These are phyloP conservation scores for Solenopsis fugax DNA, from an alignment of 1,140 invertebrate species.

Conservation along the genomic window DNA sequence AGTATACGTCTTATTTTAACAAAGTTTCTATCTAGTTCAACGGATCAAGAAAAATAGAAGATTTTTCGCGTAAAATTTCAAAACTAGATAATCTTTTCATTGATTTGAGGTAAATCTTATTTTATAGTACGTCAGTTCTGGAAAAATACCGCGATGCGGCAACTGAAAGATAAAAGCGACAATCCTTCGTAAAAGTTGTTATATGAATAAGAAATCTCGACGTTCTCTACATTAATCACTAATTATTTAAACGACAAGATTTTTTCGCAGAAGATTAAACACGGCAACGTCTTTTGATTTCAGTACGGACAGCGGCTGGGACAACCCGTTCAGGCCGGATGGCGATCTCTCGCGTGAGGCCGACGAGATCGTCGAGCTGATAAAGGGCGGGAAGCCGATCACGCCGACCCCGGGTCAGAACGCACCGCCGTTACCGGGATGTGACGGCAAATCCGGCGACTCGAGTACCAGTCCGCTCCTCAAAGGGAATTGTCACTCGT, in stretches of 20 bases:
- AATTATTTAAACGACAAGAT: background rate
- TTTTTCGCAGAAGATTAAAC: background rate
- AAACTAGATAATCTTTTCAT: background rate
- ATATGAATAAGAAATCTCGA: background rate
- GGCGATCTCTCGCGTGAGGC: slow-evolving; percentile 97
- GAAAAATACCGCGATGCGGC: background rate
- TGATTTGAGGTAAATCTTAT: background rate
- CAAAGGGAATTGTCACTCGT: slow-evolving; percentile 79
- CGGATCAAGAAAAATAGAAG: background rate
- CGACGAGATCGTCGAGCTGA: slow-evolving; percentile 97
- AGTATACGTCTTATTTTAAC: background rate
- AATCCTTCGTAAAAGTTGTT: background rate
- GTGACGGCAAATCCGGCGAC: slow-evolving; percentile 78
- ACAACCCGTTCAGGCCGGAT: slow-evolving; percentile 98
- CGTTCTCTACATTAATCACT: background rate
- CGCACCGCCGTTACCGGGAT: slow-evolving; percentile 83
- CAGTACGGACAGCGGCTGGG: slow-evolving; percentile 97
- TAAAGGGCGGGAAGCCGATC: slow-evolving; percentile 95
- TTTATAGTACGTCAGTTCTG: background rate
- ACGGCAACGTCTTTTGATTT: slow-evolving; percentile 77
- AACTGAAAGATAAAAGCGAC: background rate
- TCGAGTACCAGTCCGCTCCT: slow-evolving; percentile 83
- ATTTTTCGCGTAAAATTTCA: background rate
- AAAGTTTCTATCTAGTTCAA: background rate
- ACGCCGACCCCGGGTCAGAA: slow-evolving; percentile 89